Evolutionary conservation across 2,113 vertebrate genomes (phyloP).

Genomic region (Cavia aperea): DNA sequence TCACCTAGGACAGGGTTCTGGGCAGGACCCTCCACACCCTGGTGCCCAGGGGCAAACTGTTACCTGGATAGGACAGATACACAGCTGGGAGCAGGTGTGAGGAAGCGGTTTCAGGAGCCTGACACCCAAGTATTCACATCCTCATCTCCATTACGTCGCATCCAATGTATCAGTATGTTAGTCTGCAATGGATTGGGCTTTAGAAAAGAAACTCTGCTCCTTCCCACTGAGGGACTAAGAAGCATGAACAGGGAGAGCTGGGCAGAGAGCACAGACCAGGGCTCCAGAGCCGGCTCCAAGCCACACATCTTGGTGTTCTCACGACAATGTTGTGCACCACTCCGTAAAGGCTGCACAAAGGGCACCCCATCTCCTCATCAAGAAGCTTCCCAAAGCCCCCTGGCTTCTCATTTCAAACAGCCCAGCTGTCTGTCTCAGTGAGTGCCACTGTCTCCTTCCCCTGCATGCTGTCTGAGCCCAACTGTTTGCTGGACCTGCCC

Average conservation of each 20-base stretch:
- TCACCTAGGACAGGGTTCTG: not conserved
- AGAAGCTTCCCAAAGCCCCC: not conserved
- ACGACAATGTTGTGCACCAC: not conserved
- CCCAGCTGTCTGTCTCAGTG: not conserved
- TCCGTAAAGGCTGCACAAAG: not conserved
- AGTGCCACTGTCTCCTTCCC: not conserved
- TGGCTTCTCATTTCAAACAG: not conserved
- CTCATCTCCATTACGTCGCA: not conserved
- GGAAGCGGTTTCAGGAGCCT: not conserved
- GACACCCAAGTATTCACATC: not conserved
- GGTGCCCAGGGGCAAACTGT: not conserved
- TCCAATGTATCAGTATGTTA: not conserved
- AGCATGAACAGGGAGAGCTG: not conserved
- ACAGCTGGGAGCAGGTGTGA: not conserved
- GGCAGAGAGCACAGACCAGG: not conserved
- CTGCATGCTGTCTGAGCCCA: not conserved
- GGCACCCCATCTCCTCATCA: not conserved
- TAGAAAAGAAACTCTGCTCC: not conserved
- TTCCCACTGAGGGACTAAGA: not conserved
- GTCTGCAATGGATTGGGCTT: not conserved
- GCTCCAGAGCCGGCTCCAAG: not conserved
- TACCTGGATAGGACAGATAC: not conserved
- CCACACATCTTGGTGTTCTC: too few species aligned
- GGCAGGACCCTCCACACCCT: not conserved
- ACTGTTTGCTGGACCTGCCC: not conserved